These are phyloP conservation scores for Rhinoptilus africanus DNA, from an alignment of 2,113 vertebrate genomes.

Conservation along the genomic window DNA sequence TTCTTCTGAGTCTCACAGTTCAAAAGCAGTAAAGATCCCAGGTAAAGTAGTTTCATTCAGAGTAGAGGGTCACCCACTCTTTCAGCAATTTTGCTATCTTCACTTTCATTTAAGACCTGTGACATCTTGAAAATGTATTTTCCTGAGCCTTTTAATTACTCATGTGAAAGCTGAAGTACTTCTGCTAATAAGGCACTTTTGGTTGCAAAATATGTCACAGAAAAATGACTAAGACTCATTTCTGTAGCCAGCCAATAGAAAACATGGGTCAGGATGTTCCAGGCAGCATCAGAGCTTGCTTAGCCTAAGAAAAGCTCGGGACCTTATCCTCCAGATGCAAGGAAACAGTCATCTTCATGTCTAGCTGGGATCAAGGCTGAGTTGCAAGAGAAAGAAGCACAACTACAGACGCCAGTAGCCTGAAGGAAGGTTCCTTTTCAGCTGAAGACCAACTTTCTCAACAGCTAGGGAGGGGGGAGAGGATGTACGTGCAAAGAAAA, in stretches of 20 bases:
- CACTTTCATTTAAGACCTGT: not conserved
- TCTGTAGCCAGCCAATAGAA: not conserved
- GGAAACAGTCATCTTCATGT: not conserved
- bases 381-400: not conserved
- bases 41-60: not conserved
- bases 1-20: not conserved
- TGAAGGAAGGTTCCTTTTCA: not conserved
- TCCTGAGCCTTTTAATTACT: not conserved
- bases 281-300: not conserved
- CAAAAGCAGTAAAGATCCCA: not conserved
- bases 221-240: not conserved
- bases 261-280: not conserved
- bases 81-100: not conserved
- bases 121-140: not conserved
- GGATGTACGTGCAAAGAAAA: not conserved
- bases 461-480: not conserved
- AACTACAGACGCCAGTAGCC: not conserved
- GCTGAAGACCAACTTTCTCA: not conserved
- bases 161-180: not conserved
- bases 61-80: not conserved
- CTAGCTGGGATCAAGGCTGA: not conserved
- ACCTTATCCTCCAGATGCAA: not conserved
- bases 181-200: not conserved
- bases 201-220: not conserved
- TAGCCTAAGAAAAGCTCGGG: not conserved